A percentile compares a stretch with the other conserved stretches of the same genome.
Evolutionary conservation across 2,888 invertebrate species (phyloP).

Genomic region (Campopleginae sp.): DNA sequence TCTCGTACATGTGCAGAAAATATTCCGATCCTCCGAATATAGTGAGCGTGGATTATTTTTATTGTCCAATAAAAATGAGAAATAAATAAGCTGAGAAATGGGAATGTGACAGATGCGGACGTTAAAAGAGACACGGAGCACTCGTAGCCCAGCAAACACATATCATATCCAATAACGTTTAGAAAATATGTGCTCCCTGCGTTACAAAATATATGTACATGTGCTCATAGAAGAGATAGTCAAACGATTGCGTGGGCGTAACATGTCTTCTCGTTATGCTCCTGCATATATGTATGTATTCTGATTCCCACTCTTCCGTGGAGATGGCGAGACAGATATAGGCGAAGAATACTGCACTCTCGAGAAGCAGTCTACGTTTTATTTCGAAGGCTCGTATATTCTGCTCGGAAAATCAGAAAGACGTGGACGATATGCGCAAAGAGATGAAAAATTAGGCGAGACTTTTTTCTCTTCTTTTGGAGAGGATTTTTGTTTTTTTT

Average conservation of each 20-base stretch:
- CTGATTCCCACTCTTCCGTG: constrained; percentile 48
- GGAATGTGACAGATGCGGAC: not conserved
- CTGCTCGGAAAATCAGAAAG: not conserved
- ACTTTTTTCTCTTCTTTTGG: not conserved
- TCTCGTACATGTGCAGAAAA: not conserved
- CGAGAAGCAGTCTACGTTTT: constrained; percentile 8
- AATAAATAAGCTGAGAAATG: not conserved
- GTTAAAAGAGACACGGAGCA: constrained; percentile 10
- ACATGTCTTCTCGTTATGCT: constrained; percentile 74
- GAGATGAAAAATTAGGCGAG: not conserved
- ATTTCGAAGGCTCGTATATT: not conserved
- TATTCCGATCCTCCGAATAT: not conserved
- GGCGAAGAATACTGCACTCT: constrained; percentile 19
- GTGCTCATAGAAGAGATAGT: constrained; percentile 69
- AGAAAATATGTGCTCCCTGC: constrained; percentile 21
- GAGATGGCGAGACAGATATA: constrained; percentile 54
- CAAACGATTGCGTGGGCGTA: constrained; percentile 74
- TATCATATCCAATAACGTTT: constrained; percentile 41
- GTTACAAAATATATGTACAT: constrained; percentile 41
- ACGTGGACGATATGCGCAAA: not conserved
- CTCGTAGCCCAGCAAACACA: not conserved
- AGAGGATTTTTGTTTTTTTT: not conserved
- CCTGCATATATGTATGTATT: constrained; percentile 62
- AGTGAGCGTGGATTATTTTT: not conserved
- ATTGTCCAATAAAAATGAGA: not conserved